Percentiles rank a stretch among this genome's conserved stretches.
These are phyloP conservation scores for Panagrolaimus sp. DNA, from an alignment of 1,140 invertebrate species.

Conservation along the genomic window DNA sequence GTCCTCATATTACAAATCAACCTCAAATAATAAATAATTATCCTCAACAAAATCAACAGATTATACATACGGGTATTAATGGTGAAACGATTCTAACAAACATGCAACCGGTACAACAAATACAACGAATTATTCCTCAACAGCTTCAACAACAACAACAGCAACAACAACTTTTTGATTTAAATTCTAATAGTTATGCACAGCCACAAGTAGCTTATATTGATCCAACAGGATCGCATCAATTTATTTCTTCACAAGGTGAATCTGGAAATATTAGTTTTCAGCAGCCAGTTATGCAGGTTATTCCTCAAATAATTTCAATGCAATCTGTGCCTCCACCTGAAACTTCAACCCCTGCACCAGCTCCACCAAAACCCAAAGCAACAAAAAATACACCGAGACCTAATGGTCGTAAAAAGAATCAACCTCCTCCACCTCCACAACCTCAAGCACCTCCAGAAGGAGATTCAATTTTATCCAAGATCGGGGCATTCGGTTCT, in stretches of 20 bases:
- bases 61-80: background rate
- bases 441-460: too few relatives aligned
- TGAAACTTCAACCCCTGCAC: too few relatives aligned
- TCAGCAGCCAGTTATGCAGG: too few relatives aligned
- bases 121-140: conserved; percentile 4
- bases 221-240: background rate
- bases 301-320: too few relatives aligned
- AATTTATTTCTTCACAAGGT: background rate
- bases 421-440: too few relatives aligned
- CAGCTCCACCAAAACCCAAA: too few relatives aligned
- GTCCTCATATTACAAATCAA: background rate
- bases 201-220: background rate
- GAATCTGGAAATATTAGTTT: background rate
- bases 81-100: conserved; percentile 8
- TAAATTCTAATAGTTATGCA: conserved; percentile 2
- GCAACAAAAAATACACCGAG: too few relatives aligned
- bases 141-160: background rate
- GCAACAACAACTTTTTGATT: background rate
- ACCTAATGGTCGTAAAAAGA: too few relatives aligned
- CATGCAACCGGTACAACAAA: conserved; percentile 16
- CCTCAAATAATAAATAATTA: background rate
- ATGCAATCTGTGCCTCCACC: too few relatives aligned
- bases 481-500: too few relatives aligned
- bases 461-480: too few relatives aligned
- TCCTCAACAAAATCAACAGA: conserved; percentile 2